Base-by-base conservation (phyloP, 2,888 invertebrate species). In the Conchocele bisecta region DNA sequence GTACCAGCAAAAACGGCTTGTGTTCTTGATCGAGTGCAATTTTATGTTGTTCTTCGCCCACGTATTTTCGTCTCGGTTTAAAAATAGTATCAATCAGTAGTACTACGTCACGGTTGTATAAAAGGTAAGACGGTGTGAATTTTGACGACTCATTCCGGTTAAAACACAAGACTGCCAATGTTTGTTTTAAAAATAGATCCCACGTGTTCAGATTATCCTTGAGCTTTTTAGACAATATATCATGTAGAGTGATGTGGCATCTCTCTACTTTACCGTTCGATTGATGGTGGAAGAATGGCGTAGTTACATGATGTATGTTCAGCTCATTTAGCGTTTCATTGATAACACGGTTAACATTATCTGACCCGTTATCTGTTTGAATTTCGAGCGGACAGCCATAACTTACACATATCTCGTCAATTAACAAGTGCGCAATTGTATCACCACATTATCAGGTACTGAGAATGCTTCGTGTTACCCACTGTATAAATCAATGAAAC, bases 1-100 rank as follows among this genome's bases (percentile, higher is more conserved):
- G 44, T 13, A 73, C 73, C 2, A 35, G 28, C 6, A 56, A 9
- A 60, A 77, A 77, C 5, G 65, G n/a, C 26, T 56, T 67, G 33
- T 77, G 75, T 35, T 66, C 57, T 51, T 76, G 48, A 54, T 75
- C 58, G 29, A 75, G 33, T 7, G 69, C 66, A 53, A 73, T 70
- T 53, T 74, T 53, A 58, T 70, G 65, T 1, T 24, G 35, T 7
- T 67, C 71, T 31, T 70, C 67, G 17, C 73, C 67, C 1, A n/a
- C 17, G 31, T 73, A 79, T 31, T 60, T 66, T 15, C 65, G n/a
- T 39, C 75, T 31, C 22, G 75, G 73, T 26, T 63, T 39, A 4
- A 75, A 35, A 0, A 76, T 22, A n/a, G 57, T 74, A 35, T 79
- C 76, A n/a, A 76, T 17, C 15, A 74, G 68, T 7, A 74, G n/a